These are phyloP conservation scores for Tillus elongatus DNA, from an alignment of 2,888 invertebrate genomes.

Conservation along the genomic window DNA sequence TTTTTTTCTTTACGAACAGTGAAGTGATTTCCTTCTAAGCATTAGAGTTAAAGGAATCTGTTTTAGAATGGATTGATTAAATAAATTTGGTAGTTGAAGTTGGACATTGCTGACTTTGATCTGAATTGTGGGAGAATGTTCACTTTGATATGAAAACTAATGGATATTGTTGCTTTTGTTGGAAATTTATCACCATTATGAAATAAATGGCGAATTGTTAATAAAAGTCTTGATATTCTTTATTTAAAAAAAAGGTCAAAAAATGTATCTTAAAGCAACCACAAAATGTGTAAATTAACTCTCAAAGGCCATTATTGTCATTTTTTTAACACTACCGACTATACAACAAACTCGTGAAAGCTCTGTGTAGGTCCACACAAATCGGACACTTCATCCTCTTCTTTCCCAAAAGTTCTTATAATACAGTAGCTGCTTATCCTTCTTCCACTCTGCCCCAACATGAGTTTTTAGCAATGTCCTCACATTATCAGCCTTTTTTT, in stretches of 20 bases:
- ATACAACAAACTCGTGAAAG: too few species aligned
- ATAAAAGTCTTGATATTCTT: not conserved
- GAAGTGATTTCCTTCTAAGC: not conserved
- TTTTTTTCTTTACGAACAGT: not conserved
- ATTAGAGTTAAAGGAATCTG: not conserved
- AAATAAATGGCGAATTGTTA: not conserved
- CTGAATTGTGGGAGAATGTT: conserved; percentile 2
- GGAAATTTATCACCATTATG: not conserved
- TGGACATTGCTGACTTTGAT: conserved; percentile 3
- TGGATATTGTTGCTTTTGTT: conserved; percentile 1
- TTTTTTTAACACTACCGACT: not conserved
- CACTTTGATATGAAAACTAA: not conserved
- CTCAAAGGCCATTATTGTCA: not conserved
- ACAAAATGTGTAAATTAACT: not conserved
- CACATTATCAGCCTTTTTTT: conserved; percentile 3
- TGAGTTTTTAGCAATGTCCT: conserved; percentile 2
- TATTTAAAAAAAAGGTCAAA: conserved; percentile 1
- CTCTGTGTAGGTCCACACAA: too few species aligned
- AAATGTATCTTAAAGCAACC: not conserved
- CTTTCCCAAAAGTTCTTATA: conserved; percentile 1
- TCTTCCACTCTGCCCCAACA: conserved; percentile 1
- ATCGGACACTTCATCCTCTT: too few species aligned
- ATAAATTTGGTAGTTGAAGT: not conserved
- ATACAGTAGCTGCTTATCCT: not conserved
- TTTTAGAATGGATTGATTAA: not conserved